These are phyloP conservation scores for Notechis scutatus DNA, from an alignment of 2,113 vertebrate species.

Conservation along the genomic window DNA sequence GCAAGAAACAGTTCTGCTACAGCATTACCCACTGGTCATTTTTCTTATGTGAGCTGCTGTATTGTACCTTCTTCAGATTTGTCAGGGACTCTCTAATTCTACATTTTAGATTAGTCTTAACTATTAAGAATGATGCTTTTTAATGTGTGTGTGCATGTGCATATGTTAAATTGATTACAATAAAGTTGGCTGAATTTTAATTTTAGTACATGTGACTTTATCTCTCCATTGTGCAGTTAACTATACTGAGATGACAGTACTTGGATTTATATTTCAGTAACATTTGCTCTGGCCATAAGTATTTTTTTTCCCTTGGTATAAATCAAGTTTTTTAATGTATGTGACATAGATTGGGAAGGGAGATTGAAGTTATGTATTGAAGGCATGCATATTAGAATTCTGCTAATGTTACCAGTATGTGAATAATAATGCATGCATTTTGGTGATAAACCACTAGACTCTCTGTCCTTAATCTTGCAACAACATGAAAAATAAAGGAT, in stretches of 20 bases:
- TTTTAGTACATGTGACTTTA: background rate
- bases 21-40: background rate
- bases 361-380: background rate
- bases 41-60: background rate
- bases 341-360: background rate
- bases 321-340: background rate
- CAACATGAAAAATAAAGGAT: background rate
- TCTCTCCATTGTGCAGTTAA: background rate
- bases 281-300: background rate
- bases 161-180: background rate
- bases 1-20: background rate
- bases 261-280: background rate
- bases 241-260: background rate
- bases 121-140: background rate
- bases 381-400: background rate
- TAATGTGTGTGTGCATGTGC: background rate
- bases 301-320: background rate
- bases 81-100: background rate
- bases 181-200: background rate
- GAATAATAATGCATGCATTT: conserved; percentile 4
- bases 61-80: background rate
- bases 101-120: background rate
- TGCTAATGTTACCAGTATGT: conserved; percentile 16
- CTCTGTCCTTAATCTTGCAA: background rate
- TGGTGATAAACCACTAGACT: conserved; percentile 16